These are phyloP conservation scores for Melanotaenia nigrans DNA, from an alignment of 2,797 vertebrate species.

Conservation along the genomic window DNA sequence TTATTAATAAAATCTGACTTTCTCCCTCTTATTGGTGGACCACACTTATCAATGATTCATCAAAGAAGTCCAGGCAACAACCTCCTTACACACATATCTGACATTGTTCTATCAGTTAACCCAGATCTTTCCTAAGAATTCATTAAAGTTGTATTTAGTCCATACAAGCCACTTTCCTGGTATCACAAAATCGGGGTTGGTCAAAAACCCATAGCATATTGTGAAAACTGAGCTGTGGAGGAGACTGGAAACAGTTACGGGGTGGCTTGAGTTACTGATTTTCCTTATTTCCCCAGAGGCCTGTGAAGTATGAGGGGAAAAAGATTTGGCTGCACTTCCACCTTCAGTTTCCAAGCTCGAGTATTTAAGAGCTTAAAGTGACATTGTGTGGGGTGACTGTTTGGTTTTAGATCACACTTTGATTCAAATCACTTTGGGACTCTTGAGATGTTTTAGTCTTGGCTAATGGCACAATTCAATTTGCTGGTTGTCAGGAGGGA, in stretches of 20 bases:
- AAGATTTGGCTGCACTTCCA: not conserved
- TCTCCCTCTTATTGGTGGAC: conserved; percentile 2
- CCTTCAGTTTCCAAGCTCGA: not conserved
- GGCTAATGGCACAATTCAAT: conserved; percentile 49
- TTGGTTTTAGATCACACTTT: conserved; percentile 14
- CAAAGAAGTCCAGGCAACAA: conserved; percentile 2
- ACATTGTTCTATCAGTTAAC: conserved; percentile 12
- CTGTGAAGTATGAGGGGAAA: not conserved
- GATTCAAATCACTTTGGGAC: conserved; percentile 32
- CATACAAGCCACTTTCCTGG: not conserved
- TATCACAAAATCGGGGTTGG: not conserved
- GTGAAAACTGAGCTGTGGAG: not conserved
- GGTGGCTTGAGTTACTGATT: not conserved
- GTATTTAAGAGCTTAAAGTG: not conserved
- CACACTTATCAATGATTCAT: conserved; percentile 16
- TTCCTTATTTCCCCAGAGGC: not conserved
- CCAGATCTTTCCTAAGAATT: not conserved
- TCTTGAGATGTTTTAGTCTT: conserved; percentile 29
- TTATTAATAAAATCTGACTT: conserved; percentile 3
- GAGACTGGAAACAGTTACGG: not conserved
- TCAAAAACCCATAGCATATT: not conserved
- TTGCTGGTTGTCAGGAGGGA: conserved; percentile 46
- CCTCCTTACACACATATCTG: not conserved
- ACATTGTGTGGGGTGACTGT: not conserved
- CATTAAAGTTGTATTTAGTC: conserved; percentile 4